Evolutionary conservation across 2,113 vertebrate genomes (phyloP).

Genomic region (Hypocryptadius cinnamomeus): DNA sequence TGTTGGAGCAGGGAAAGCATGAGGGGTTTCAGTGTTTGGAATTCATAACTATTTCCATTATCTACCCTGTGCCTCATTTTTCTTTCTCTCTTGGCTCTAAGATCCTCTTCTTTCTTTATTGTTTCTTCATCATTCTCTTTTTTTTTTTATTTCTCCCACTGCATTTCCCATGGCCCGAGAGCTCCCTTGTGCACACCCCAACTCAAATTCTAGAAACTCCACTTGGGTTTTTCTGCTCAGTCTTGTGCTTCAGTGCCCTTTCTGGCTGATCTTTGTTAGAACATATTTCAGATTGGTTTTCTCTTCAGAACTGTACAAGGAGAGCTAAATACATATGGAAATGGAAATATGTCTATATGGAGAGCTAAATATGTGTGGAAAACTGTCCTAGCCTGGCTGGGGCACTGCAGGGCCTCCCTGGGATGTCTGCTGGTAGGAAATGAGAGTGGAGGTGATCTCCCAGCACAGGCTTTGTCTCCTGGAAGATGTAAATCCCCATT

Average conservation of each 20-base stretch:
- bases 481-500: accelerated
- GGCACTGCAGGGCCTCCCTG: background rate
- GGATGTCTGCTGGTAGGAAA: background rate
- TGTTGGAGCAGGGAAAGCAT: background rate
- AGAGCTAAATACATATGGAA: background rate
- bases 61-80: background rate
- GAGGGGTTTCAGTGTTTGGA: background rate
- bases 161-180: background rate
- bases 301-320: background rate
- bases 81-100: background rate
- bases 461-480: background rate
- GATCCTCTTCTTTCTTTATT: background rate
- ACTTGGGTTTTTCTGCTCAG: background rate
- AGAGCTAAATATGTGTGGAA: background rate
- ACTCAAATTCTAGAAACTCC: background rate
- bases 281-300: background rate
- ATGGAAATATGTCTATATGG: background rate
- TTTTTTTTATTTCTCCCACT: background rate
- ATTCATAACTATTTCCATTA: background rate
- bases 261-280: background rate
- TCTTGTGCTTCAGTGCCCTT: background rate
- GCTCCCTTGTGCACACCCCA: background rate
- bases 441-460: background rate
- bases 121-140: background rate
- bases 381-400: background rate